Evolutionary conservation across 2,888 invertebrate species (phyloP), one percentile per base, ranked within the genome.

Genomic region (Macroteleia sp.): DNA sequence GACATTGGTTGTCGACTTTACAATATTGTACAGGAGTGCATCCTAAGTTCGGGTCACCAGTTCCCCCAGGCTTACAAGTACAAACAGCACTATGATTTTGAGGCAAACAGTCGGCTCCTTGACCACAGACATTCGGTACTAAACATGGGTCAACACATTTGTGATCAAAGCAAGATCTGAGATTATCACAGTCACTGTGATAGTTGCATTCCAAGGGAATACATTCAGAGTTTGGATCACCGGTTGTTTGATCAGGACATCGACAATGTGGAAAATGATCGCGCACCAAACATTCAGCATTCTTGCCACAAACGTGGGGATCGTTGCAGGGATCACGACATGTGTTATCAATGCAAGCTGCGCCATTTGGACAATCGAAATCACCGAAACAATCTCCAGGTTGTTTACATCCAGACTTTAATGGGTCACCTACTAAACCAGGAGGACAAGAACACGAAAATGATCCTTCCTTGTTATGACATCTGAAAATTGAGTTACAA

Each of bases 21-120:
- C 98, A 98, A 85, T 96, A 96, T 84, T 97, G 96, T 54, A 97
- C 93, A 1, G 95, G 93, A 20, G 96, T 95, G 88, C 97, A 97
- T 10, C 97, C 97, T 76, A 97, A 93, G 74, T 96, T 95, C 9
- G 97, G 96, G 91, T 97, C 96, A 20, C 97, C 97, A 0, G 97
- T 97, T 79, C 94, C 96, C 42, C 97, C 97, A 19, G 96, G 93
- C 83, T 95, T 93, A 89, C 98, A 98, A n/a, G 94, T 93, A 87
- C 98, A 98, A 32, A 96, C 93, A 0, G 96, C 96, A 48, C 95
- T 94, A 86, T 97, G 97, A 89, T 96, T 96, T 80, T 93, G 93
- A 0, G 96, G 93, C 1, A 93, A 91, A 87, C 97, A 97, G 67
- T 94, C 93, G 0, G 97, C 95, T 87, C 95, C 95, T 77, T 94